These are phyloP conservation scores for Chionodraco myersi DNA, from an alignment of 2,113 vertebrate species.

Conservation along the genomic window DNA sequence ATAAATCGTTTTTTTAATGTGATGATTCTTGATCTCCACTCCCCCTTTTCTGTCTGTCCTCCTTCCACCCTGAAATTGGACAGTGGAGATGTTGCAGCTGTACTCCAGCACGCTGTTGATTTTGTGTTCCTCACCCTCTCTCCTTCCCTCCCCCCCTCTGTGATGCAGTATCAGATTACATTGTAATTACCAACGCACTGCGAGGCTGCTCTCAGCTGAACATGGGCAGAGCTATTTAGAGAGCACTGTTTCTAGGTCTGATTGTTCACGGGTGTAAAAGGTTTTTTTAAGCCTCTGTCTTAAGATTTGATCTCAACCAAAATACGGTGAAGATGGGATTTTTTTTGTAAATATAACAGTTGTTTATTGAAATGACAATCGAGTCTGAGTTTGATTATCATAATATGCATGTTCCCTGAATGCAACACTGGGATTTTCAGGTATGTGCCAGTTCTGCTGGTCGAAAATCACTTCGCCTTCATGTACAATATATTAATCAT, in stretches of 20 bases:
- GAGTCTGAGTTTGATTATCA: slow-evolving; percentile 44
- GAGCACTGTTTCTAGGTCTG: slow-evolving; percentile 55
- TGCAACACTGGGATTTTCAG: neutral
- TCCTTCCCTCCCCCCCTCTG: slow-evolving; percentile 1
- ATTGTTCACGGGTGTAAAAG: slow-evolving; percentile 50
- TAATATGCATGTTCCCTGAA: slow-evolving; percentile 1
- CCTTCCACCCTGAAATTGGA: slow-evolving; percentile 22
- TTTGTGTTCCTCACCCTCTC: slow-evolving; percentile 38
- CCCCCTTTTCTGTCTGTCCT: slow-evolving; percentile 6
- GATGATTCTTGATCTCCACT: slow-evolving; percentile 26
- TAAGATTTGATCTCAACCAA: slow-evolving; percentile 38
- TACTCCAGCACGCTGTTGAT: slow-evolving; percentile 53
- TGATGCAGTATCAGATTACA: slow-evolving; percentile 74
- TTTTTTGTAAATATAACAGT: slow-evolving; percentile 74
- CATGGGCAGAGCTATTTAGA: slow-evolving; percentile 43
- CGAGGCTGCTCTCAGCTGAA: slow-evolving; percentile 35
- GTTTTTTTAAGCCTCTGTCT: slow-evolving; percentile 41
- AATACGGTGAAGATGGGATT: slow-evolving; percentile 33
- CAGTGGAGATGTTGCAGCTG: slow-evolving; percentile 66
- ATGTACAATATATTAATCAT: slow-evolving; percentile 5
- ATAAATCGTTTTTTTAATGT: slow-evolving; percentile 29
- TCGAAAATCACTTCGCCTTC: neutral
- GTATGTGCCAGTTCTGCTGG: neutral
- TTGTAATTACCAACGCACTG: slow-evolving; percentile 67
- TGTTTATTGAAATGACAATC: slow-evolving; percentile 61